phyloP scores from a whole-genome alignment of 1,140 invertebrate genomes.

The Sesamia nonagrioides region DNA sequence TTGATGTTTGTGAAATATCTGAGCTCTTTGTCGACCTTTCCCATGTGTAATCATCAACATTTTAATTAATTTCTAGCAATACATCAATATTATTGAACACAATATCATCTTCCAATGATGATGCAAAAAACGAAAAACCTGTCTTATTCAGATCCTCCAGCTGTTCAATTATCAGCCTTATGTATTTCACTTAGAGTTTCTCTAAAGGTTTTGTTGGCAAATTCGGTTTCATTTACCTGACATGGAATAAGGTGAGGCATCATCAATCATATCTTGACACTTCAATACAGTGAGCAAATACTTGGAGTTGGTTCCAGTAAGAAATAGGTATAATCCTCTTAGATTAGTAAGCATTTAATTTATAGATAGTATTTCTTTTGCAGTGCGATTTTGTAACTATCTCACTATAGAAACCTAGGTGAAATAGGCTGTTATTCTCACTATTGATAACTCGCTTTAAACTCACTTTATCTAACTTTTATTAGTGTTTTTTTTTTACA shows the following conservation, averaged over 20 bases:
- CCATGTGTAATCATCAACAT: slow-evolving; percentile 15
- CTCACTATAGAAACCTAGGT: no score
- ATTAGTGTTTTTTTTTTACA: no score
- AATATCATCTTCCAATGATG: slow-evolving; percentile 35
- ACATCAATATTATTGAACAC: slow-evolving; percentile 34
- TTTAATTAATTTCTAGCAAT: slow-evolving; percentile 32
- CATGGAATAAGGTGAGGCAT: slow-evolving; percentile 34
- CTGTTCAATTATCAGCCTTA: slow-evolving; percentile 8
- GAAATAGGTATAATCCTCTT: slow-evolving; percentile 76
- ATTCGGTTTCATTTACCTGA: slow-evolving; percentile 13
- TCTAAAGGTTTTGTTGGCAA: background rate
- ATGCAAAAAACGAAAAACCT: slow-evolving; percentile 34
- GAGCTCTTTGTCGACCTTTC: background rate
- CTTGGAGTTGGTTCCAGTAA: slow-evolving; percentile 70
- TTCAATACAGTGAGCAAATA: slow-evolving; percentile 79
- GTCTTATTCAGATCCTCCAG: background rate
- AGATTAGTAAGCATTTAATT: slow-evolving; percentile 76
- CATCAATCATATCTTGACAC: slow-evolving; percentile 77
- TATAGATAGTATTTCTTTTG: slow-evolving; percentile 20
- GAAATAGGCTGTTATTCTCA: no score
- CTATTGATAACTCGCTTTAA: no score
- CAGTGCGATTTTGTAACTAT: no score
- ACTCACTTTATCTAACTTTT: no score
- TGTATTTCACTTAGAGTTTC: background rate
- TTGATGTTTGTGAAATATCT: background rate